Conservation (phyloP, 2,888 invertebrate genomes). For the Xylophagus ater region DNA sequence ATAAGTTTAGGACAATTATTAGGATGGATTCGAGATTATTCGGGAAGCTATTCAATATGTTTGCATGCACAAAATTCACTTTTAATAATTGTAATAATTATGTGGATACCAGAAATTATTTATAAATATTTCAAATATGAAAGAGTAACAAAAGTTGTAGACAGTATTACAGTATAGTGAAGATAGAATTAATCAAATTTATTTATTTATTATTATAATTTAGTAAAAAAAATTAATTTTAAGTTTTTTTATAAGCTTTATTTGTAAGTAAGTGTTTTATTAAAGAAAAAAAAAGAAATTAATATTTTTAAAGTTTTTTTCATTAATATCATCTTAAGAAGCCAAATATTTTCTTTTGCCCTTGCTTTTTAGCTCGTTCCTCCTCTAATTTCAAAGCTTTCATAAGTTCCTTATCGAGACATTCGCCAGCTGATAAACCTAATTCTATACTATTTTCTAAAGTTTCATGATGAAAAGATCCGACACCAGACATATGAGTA, state of each 20-base stretch:
- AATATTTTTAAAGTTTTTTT: no score
- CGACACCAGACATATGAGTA: constrained; percentile 58
- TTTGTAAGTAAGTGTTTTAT: no score
- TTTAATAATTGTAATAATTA: constrained; percentile 42
- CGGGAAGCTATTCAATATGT: constrained; percentile 49
- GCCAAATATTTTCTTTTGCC: constrained; percentile 30
- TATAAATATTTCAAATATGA: constrained; percentile 34
- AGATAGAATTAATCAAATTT: not conserved
- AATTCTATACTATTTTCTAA: constrained; percentile 57
- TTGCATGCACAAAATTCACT: constrained; percentile 52
- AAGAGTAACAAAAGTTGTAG: not conserved
- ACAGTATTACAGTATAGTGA: constrained; percentile 2
- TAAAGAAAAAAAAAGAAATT: no score
- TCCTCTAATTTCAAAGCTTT: constrained; percentile 52
- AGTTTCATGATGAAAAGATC: constrained; percentile 63
- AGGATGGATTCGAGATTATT: constrained; percentile 56
- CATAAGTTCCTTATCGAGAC: constrained; percentile 56
- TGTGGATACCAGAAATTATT: constrained; percentile 51
- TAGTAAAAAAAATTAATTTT: not conserved
- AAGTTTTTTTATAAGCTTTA: not conserved
- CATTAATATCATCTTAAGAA: constrained; percentile 29
- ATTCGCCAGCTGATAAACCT: constrained; percentile 58
- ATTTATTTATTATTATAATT: not conserved
- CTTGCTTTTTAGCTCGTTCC: constrained; percentile 28
- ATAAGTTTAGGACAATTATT: constrained; percentile 51